phyloP scores from a whole-genome alignment of 1,140 invertebrate genomes.

The Wiebesia pumilae region DNA sequence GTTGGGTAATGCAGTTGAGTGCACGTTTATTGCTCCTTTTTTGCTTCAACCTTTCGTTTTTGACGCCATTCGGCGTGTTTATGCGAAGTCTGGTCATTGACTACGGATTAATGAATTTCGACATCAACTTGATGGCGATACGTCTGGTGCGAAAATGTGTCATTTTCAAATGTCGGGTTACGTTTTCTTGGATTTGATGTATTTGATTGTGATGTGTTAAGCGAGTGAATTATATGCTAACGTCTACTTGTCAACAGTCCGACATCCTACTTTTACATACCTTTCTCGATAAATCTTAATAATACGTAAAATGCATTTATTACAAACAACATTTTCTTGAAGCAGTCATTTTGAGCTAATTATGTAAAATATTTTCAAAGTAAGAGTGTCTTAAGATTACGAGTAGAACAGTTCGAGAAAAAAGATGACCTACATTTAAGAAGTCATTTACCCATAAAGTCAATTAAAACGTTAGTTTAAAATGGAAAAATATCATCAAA shows the following conservation, averaged over 20 bases:
- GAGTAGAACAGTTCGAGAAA: too few relatives aligned
- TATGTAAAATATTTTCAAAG: too few relatives aligned
- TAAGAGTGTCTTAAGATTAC: too few relatives aligned
- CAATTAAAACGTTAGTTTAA: not conserved
- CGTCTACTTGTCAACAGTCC: not conserved
- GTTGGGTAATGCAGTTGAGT: slow-evolving; percentile 29
- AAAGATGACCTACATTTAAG: too few relatives aligned
- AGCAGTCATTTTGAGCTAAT: too few relatives aligned
- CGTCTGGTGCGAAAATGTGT: slow-evolving; percentile 4
- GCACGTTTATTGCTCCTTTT: slow-evolving; percentile 36
- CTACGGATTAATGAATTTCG: slow-evolving; percentile 34
- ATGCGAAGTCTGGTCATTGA: slow-evolving; percentile 36
- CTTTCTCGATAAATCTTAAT: not conserved
- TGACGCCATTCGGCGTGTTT: slow-evolving; percentile 25
- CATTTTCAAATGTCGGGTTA: not conserved
- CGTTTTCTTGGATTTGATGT: not conserved
- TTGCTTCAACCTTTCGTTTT: slow-evolving; percentile 45
- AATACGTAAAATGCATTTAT: not conserved
- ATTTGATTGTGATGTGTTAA: not conserved
- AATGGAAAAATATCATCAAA: not conserved
- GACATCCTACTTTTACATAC: not conserved
- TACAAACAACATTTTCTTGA: not conserved
- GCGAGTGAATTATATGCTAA: not conserved
- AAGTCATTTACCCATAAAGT: too few relatives aligned
- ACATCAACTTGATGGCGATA: not conserved